A percentile compares a stretch with the other conserved stretches of the same genome.
Conservation (phyloP, 2,888 invertebrate species). For the Dolichopus griseipennis region DNA sequence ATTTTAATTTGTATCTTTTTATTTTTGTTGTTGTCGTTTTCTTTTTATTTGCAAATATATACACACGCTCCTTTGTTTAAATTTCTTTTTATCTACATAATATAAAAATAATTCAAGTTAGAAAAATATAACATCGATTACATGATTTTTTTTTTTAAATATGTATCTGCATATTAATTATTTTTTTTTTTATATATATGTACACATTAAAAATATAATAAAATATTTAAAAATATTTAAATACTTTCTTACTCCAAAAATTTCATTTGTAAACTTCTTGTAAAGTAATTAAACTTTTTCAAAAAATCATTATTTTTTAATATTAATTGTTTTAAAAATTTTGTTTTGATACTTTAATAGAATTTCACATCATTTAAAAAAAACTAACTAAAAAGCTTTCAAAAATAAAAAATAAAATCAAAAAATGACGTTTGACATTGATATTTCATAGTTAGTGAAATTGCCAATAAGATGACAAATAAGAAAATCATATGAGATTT, state of each 20-base stretch:
- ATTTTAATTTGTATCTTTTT: background rate
- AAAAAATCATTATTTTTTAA: background rate
- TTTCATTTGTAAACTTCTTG: background rate
- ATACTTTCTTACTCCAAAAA: background rate
- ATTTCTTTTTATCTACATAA: background rate
- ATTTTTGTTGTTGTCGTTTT: background rate
- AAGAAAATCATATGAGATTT: background rate
- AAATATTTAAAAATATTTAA: too few relatives aligned
- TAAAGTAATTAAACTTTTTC: too few relatives aligned
- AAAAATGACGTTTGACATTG: background rate
- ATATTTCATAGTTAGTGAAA: background rate
- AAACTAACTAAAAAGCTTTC: background rate
- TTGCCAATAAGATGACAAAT: background rate
- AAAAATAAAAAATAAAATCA: background rate
- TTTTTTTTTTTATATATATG: too few relatives aligned
- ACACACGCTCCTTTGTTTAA: constrained; percentile 1
- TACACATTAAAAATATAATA: too few relatives aligned
- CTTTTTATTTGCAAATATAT: background rate
- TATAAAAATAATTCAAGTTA: constrained; percentile 1
- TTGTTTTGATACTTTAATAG: background rate
- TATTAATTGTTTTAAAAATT: background rate
- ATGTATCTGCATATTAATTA: too few relatives aligned
- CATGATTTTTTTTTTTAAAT: background rate
- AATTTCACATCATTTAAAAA: background rate
- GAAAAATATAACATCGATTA: background rate